Evolutionary conservation across 2,888 invertebrate genomes (phyloP), one percentile per base, ranked within the genome.

Genomic region (Papilio demoleus): DNA sequence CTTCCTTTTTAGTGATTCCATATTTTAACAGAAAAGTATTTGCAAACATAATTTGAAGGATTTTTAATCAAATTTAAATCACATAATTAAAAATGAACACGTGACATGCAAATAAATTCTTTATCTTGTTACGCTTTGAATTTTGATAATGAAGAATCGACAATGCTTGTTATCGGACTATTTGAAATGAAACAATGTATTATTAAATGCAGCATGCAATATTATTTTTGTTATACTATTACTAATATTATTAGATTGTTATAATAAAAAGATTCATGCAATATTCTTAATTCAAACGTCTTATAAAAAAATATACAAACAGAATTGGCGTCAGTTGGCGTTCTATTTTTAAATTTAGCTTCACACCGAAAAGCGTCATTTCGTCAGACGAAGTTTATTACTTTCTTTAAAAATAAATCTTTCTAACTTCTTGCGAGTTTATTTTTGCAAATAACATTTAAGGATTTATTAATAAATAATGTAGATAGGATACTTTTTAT

Each of bases 261-360:
- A 45, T 14, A 14, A 19, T n/a, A n/a, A n/a, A n/a, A n/a, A n/a
- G n/a, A n/a, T 12, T 22, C 11, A 22, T 12, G 47, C 11, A 47
- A 47, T 19, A 22, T 12, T 47, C 5, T 5, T 22, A 4, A 12
- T 38, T 2, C 19, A 34, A 45, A 36, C 27, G 38, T 65, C 14
- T 27, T 56, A 27, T 53, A 14, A 31, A 58, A 45, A 47, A 27
- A 40, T 65, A 56, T 11, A 56, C 22, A 56, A 56, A 58, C 65
- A 58, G n/a, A 27, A 22, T 58, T 47, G 31, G 60, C 60, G 64
- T 50, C 68, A 68, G 68, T 50, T 68, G 59, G 47, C 17, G 50
- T 59, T 24, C 47, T 60, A 68, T 64, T 65, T 56, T 68, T 64
- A 53, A 68, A 40, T 68, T 68, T 68, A 68, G 59, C 40, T 47